These are phyloP conservation scores for Mythimna pallens DNA, from an alignment of 2,888 invertebrate species.

Conservation along the genomic window DNA sequence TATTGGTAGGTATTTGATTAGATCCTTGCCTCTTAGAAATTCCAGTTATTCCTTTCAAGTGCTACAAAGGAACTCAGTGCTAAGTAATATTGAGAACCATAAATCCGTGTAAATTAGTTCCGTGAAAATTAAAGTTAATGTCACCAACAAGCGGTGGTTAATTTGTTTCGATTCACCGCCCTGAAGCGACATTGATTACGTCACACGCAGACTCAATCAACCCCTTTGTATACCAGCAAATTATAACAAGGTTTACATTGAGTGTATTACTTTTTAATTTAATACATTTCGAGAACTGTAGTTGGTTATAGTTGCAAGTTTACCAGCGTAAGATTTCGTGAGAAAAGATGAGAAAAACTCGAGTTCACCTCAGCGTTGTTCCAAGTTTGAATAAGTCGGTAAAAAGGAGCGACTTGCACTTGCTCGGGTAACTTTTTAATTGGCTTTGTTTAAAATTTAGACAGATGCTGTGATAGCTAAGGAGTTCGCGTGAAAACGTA, in stretches of 20 bases:
- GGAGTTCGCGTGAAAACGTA: no score
- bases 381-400: background rate
- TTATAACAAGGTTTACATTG: slow-evolving; percentile 55
- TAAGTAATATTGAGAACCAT: slow-evolving; percentile 13
- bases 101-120: slow-evolving; percentile 67
- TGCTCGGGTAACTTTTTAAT: slow-evolving; percentile 21
- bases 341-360: slow-evolving; percentile 8
- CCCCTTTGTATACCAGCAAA: slow-evolving; percentile 68
- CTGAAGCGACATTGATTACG: slow-evolving; percentile 71
- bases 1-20: background rate
- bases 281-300: background rate
- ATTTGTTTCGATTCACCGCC: slow-evolving; percentile 73
- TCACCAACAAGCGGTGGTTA: slow-evolving; percentile 67
- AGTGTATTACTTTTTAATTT: slow-evolving; percentile 47
- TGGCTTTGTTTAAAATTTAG: slow-evolving; percentile 2
- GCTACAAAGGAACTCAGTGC: background rate
- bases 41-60: background rate
- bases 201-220: slow-evolving; percentile 72
- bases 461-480: background rate
- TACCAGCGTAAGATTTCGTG: background rate
- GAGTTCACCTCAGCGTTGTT: slow-evolving; percentile 10
- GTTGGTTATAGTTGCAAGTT: background rate
- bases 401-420: slow-evolving; percentile 3
- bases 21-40: background rate
- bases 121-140: slow-evolving; percentile 70